phyloP scores from a whole-genome alignment of 1,140 invertebrate species.

The Magallana angulata region DNA sequence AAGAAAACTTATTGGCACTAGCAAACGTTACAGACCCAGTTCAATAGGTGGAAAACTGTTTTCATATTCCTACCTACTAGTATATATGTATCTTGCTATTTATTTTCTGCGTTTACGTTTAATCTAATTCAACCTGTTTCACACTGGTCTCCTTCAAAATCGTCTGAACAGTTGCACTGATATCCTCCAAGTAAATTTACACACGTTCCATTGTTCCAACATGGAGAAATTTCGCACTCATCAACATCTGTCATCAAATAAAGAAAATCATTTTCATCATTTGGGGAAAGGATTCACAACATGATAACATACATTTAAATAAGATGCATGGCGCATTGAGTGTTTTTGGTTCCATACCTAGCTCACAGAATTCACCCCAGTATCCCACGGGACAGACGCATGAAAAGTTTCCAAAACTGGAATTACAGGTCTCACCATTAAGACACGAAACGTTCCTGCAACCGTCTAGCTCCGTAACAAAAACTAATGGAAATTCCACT shows the following conservation, averaged over 20 bases:
- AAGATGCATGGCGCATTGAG: too few relatives aligned
- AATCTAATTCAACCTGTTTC: constrained; percentile 80
- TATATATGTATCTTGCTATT: too few relatives aligned
- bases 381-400: constrained; percentile 51
- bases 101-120: too few relatives aligned
- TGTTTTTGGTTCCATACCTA: constrained; percentile 38
- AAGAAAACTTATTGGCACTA: too few relatives aligned
- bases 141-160: constrained; percentile 97
- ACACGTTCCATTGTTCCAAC: constrained; percentile 17
- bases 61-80: too few relatives aligned
- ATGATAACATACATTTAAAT: not conserved
- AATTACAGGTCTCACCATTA: constrained; percentile 42
- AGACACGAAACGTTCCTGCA: constrained; percentile 79
- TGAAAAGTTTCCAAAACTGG: constrained; percentile 48
- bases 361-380: constrained; percentile 43
- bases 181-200: constrained; percentile 24
- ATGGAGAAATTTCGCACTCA: not conserved
- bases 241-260: not conserved
- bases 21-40: too few relatives aligned
- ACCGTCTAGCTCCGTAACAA: constrained; percentile 13
- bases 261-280: not conserved
- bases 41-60: too few relatives aligned
- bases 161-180: constrained; percentile 87
- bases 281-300: not conserved
- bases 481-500: not conserved